Evolutionary conservation across 2,888 invertebrate species (phyloP), one percentile per base, ranked within the genome.

Genomic region (Luperina nickerlii): DNA sequence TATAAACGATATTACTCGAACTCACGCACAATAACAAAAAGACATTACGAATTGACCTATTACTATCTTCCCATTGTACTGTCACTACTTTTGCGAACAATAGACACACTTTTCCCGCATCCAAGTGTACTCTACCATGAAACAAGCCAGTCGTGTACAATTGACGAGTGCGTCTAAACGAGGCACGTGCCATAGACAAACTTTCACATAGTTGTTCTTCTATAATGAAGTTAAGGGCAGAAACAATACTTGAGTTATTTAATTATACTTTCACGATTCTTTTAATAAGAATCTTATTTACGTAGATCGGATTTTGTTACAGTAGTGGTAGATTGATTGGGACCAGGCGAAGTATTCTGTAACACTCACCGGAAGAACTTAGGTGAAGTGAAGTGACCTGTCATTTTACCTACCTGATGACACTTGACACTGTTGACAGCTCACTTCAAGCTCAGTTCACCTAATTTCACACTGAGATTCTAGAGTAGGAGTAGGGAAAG

Each of bases 151-250:
- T 82, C 78, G 62, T 86, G 74, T 84, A 86, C 87, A 78, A 82
- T 77, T 20, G 57, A 45, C 84, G 81, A 82, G 85, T 85, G 65
- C 80, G 78, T 86, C 79, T 84, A 75, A 87, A 83, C 84, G 75
- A 63, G 73, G 51, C 85, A 86, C 78, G 78, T 51, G 76, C 68
- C 74, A 57, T 70, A 73, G 71, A 74, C 71, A 20, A 84, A 86
- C 80, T 88, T 88, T 82, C 81, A 78, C 82, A 79, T 86, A 77
- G 77, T 81, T 79, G 80, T 88, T 81, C 75, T 72, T 76, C 84
- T 74, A 65, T 79, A 84, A 78, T 63, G 66, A 83, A 83, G 77
- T 72, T 75, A 81, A 81, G 81, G 74, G 70, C 73, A 82, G 42
- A 70, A 79, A 83, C 80, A 89, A 84, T 88, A 76, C 48, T 60